Evolutionary conservation across 1,140 invertebrate genomes (phyloP), one percentile per base, ranked within the genome.

Genomic region (Solenopsis invicta): DNA sequence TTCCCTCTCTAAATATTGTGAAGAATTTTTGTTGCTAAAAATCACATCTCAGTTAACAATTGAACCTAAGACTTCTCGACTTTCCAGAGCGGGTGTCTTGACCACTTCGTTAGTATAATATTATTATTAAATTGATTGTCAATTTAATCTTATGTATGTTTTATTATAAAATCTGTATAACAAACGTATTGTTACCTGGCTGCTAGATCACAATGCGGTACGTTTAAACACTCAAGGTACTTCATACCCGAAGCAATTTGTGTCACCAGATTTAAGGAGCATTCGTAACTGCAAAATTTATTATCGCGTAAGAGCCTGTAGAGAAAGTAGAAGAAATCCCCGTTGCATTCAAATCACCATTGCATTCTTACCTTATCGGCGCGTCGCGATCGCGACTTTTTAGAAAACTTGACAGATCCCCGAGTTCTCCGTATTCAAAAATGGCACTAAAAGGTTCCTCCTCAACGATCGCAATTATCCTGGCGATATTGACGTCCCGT

Each of bases 171-270:
- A 69, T 76, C n/a, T n/a, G n/a, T 50, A 2, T 45, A 21, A n/a
- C 13, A 29, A 48, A 67, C 4, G 45, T 52, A n/a, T 66, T 87
- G 88, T 95, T 96, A 97, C 97, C 97, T 96, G 24, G 97, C 97
- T 29, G 97, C 97, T 66, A 98, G 96, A 94, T 98, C 97, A 89
- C 97, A 96, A 94, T 98, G 97, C 52, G 97, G 96, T 92, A 98
- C 96, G 87, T 97, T 97, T 92, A 97, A 95, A 76, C 96, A 97
- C 94, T 98, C 97, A 90, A 98, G 96, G 93, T 98, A 98, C 93
- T 97, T 98, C 98, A 98, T 98, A 80, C 98, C 98, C 24, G 97
- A 98, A 54, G 98, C 97, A 88, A 98, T 98, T 96, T 98, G 98
- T 61, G 97, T 97, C 66, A 97, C 97, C 94, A 98, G 97, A 95